A percentile compares a stretch with the other conserved stretches of the same genome.
Evolutionary conservation across 2,113 vertebrate genomes (phyloP).

Genomic region (Lepisosteus osseus): DNA sequence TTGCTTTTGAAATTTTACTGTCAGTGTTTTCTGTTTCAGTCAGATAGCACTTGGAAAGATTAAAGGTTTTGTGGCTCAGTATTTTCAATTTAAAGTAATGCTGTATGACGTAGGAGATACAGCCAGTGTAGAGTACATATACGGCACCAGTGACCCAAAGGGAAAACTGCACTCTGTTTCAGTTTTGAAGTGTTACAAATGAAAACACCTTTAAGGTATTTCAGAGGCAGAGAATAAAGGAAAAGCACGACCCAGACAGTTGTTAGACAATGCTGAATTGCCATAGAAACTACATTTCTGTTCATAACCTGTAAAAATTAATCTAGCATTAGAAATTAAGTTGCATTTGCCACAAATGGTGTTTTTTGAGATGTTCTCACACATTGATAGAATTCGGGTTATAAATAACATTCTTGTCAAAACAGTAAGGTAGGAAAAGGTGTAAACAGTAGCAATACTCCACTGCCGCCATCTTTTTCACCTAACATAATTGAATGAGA

Average conservation of each 20-base stretch:
- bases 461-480: too few relatives aligned
- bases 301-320: constrained; percentile 12
- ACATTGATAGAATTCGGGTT: not conserved
- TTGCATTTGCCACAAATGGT: constrained; percentile 10
- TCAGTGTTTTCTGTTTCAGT: not conserved
- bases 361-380: constrained; percentile 8
- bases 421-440: not conserved
- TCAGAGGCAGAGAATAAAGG: constrained; percentile 9
- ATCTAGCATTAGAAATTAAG: constrained; percentile 19
- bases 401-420: not conserved
- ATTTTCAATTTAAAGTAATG: too few relatives aligned
- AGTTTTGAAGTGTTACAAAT: not conserved
- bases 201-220: not conserved
- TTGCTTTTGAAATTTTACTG: not conserved
- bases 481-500: not conserved
- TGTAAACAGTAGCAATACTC: not conserved
- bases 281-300: constrained; percentile 34
- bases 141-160: too few relatives aligned
- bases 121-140: not conserved
- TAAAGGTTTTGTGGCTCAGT: too few relatives aligned
- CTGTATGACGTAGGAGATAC: not conserved
- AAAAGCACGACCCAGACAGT: not conserved
- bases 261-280: constrained; percentile 22
- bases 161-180: not conserved
- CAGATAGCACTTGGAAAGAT: constrained; percentile 16